These are phyloP conservation scores for Melieria crassipennis DNA, from an alignment of 2,888 invertebrate species.

Conservation along the genomic window DNA sequence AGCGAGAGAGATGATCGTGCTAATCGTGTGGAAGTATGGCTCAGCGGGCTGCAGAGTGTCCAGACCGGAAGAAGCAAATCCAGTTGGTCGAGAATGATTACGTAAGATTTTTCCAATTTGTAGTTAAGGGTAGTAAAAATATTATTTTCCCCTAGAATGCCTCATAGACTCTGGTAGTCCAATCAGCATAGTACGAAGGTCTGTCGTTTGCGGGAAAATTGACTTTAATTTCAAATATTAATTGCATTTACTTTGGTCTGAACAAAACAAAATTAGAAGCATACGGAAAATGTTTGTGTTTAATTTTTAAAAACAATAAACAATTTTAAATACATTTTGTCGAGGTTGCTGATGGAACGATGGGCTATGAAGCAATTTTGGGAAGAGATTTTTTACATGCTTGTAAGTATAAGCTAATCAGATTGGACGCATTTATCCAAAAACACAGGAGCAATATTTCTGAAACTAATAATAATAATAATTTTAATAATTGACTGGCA, in stretches of 20 bases:
- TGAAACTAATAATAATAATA: too few species aligned
- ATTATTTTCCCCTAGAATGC: conserved; percentile 3
- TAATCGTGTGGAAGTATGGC: conserved; percentile 33
- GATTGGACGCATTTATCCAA: too few species aligned
- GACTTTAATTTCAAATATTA: not conserved
- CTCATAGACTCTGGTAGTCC: conserved; percentile 4
- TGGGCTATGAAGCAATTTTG: conserved; percentile 30
- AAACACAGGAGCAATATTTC: too few species aligned
- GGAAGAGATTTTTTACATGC: conserved; percentile 28
- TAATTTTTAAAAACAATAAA: conserved; percentile 9
- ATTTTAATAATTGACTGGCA: too few species aligned
- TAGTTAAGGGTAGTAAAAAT: not conserved
- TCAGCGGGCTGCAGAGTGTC: conserved; percentile 31
- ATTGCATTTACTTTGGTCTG: conserved; percentile 22
- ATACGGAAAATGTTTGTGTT: conserved; percentile 22
- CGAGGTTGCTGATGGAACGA: conserved; percentile 31
- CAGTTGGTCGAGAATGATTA: not conserved
- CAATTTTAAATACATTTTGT: conserved; percentile 17
- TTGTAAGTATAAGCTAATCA: conserved; percentile 24
- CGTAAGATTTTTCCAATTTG: conserved; percentile 3
- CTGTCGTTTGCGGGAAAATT: not conserved
- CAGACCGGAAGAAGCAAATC: conserved; percentile 14
- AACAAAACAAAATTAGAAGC: conserved; percentile 22
- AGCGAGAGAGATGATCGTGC: conserved; percentile 33
- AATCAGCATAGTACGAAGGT: not conserved